Percentiles rank a stretch among this genome's conserved stretches.
These are phyloP conservation scores for Dinoponera quadriceps DNA, from an alignment of 1,140 invertebrate genomes.

Conservation along the genomic window DNA sequence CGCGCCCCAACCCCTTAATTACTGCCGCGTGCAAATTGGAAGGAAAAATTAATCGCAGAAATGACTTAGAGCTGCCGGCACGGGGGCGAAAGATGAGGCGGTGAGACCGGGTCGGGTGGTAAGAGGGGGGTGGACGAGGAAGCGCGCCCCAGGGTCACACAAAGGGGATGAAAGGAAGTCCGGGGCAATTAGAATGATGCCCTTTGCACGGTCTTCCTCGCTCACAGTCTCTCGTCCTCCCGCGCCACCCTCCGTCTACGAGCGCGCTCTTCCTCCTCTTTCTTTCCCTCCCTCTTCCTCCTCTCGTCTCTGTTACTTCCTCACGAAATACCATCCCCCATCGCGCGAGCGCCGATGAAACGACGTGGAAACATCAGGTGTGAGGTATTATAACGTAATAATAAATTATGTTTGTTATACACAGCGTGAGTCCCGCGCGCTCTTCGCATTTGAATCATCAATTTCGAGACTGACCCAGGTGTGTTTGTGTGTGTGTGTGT, in stretches of 20 bases:
- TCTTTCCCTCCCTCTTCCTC: conserved; percentile 15
- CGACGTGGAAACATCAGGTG: conserved; percentile 56
- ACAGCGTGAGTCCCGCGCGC: not conserved
- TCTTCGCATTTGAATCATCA: not conserved
- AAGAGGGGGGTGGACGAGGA: conserved; percentile 78
- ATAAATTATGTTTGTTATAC: conserved; percentile 44
- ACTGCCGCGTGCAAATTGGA: conserved; percentile 87
- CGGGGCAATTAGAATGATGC: conserved; percentile 86
- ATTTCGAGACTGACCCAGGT: too few relatives aligned
- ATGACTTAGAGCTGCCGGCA: conserved; percentile 84
- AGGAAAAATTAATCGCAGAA: conserved; percentile 87
- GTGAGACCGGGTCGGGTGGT: conserved; percentile 42
- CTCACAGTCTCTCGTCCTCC: conserved; percentile 66
- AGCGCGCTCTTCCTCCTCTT: conserved; percentile 58
- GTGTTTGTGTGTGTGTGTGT: too few relatives aligned
- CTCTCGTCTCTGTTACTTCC: conserved; percentile 20
- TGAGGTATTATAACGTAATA: conserved; percentile 49
- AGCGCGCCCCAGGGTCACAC: conserved; percentile 80
- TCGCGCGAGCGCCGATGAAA: conserved; percentile 40
- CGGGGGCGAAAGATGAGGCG: conserved; percentile 51
- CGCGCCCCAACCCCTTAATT: conserved; percentile 85
- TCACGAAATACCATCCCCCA: conserved; percentile 50
- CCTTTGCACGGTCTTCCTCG: conserved; percentile 83
- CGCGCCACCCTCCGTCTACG: conserved; percentile 44
- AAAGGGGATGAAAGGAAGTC: conserved; percentile 86